These are phyloP conservation scores for Drosophila anomalata DNA, from an alignment of 2,888 invertebrate species.

Conservation along the genomic window DNA sequence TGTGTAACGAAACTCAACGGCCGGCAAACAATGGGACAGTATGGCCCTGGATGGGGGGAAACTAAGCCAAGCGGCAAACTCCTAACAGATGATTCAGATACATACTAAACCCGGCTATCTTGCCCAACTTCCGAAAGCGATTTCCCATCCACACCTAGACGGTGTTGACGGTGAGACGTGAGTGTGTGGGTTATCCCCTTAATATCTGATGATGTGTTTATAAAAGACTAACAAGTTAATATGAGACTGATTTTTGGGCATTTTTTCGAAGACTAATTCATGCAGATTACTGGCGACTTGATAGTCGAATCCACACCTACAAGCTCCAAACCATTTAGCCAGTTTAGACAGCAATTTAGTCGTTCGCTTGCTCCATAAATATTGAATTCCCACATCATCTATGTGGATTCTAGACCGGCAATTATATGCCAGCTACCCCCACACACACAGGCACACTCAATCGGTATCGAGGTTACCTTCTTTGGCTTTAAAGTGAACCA, in stretches of 20 bases:
- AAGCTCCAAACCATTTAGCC: conserved; percentile 9
- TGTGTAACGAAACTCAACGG: conserved; percentile 40
- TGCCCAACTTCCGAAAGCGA: conserved; percentile 69
- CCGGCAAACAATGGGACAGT: conserved; percentile 51
- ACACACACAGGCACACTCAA: conserved; percentile 37
- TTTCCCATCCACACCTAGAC: conserved; percentile 40
- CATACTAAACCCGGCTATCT: conserved; percentile 30
- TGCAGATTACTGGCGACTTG: background rate
- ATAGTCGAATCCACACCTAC: conserved; percentile 32
- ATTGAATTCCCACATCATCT: conserved; percentile 47
- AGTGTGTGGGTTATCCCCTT: conserved; percentile 26
- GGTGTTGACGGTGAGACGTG: conserved; percentile 7
- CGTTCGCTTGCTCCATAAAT: conserved; percentile 44
- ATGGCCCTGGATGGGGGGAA: background rate
- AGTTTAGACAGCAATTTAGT: conserved; percentile 22
- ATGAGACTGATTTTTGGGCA: conserved; percentile 2
- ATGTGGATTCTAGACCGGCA: conserved; percentile 15
- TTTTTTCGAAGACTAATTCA: conserved; percentile 2
- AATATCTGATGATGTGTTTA: conserved; percentile 8
- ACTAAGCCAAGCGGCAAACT: conserved; percentile 46
- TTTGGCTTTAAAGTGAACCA: conserved; percentile 50
- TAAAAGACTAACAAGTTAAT: conserved; percentile 14
- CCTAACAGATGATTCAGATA: conserved; percentile 41
- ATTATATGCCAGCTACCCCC: conserved; percentile 43
- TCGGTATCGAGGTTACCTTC: conserved; percentile 41